Percentiles rank a stretch among this genome's conserved stretches.
These are phyloP conservation scores for Monochamus alternatus DNA, from an alignment of 2,888 invertebrate genomes.

Conservation along the genomic window DNA sequence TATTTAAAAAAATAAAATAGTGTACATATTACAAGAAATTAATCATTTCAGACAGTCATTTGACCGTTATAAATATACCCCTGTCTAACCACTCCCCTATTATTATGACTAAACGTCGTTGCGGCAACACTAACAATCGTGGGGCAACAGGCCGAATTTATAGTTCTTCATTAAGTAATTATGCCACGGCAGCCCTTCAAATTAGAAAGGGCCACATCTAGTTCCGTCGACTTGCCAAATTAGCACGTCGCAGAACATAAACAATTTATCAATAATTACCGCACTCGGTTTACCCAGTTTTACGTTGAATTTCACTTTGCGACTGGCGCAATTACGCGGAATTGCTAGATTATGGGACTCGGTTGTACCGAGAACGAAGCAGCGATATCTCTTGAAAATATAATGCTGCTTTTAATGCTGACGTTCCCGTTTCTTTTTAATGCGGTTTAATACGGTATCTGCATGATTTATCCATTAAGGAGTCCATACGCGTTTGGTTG, in stretches of 20 bases:
- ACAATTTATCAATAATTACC: slow-evolving; percentile 36
- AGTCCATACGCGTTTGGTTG: no score
- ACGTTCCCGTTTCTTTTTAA: no score
- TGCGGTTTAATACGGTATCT: no score
- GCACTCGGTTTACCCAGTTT: slow-evolving; percentile 15
- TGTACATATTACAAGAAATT: no score
- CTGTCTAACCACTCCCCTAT: background rate
- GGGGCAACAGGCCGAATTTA: slow-evolving; percentile 62
- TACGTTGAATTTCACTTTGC: slow-evolving; percentile 9
- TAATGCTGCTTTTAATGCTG: no score
- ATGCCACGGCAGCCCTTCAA: slow-evolving; percentile 48
- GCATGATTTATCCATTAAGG: no score
- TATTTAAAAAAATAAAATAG: no score
- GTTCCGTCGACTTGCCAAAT: slow-evolving; percentile 17
- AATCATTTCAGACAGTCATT: no score
- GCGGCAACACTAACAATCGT: slow-evolving; percentile 57
- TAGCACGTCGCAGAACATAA: slow-evolving; percentile 32
- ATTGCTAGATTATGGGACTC: background rate
- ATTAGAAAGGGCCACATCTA: background rate
- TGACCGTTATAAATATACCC: background rate
- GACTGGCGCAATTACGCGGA: background rate
- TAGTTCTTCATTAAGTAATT: slow-evolving; percentile 66
- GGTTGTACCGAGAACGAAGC: no score
- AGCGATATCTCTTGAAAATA: no score
- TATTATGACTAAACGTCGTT: slow-evolving; percentile 48